phyloP scores from a whole-genome alignment of 2,888 invertebrate species.

The Rhynchonema sp. region DNA sequence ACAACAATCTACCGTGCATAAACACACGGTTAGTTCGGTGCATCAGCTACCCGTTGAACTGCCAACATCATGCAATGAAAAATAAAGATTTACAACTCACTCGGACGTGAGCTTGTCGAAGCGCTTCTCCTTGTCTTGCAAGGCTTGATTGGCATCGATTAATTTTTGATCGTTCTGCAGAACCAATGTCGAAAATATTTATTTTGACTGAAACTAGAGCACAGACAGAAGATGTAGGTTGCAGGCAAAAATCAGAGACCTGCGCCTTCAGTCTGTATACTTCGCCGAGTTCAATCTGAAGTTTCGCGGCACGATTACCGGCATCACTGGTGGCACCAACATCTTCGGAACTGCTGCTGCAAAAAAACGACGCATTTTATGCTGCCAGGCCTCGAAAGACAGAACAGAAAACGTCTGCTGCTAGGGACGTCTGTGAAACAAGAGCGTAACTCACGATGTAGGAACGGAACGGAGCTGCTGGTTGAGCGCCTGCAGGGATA shows the following conservation, averaged over 20 bases:
- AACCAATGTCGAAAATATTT: not conserved
- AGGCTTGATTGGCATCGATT: slow-evolving; percentile 12
- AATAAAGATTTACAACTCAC: not conserved
- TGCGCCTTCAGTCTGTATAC: not conserved
- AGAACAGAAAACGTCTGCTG: no score
- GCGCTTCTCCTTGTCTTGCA: slow-evolving; percentile 7
- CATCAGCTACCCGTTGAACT: not conserved
- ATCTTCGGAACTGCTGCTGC: not conserved
- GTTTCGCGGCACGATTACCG: not conserved
- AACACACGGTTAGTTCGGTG: no score
- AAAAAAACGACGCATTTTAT: not conserved
- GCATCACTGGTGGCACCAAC: not conserved
- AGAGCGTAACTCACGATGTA: not conserved
- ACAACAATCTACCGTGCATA: no score
- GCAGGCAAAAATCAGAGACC: not conserved
- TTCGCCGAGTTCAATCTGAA: not conserved
- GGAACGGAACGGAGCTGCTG: not conserved
- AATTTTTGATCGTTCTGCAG: slow-evolving; percentile 17
- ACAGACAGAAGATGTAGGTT: not conserved
- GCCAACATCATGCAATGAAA: not conserved
- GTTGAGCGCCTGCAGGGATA: not conserved
- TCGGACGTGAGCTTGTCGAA: not conserved
- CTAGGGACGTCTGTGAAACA: no score
- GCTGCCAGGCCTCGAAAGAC: no score
- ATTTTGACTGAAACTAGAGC: no score